Evolutionary conservation across 2,888 invertebrate genomes (phyloP).

Genomic region (Eupeodes latifasciatus): DNA sequence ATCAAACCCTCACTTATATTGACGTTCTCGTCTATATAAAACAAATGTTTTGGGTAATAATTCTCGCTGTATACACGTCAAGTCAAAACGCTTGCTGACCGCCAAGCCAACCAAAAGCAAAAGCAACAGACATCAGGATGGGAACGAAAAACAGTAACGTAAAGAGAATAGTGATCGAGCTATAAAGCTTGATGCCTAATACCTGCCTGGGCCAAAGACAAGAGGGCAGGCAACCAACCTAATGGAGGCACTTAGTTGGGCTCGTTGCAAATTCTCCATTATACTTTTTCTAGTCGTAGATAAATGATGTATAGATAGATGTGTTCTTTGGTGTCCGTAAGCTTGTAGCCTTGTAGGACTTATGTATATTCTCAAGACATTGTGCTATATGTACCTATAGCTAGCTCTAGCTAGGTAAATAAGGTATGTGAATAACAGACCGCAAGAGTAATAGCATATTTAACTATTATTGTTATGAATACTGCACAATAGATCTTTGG

Average conservation of each 20-base stretch:
- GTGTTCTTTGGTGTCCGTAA: constrained; percentile 25
- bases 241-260: constrained; percentile 73
- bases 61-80: constrained; percentile 71
- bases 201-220: constrained; percentile 27
- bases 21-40: constrained; percentile 72
- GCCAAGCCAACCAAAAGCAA: background rate
- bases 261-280: constrained; percentile 72
- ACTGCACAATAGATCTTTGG: constrained; percentile 73
- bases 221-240: constrained; percentile 57
- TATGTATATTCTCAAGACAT: background rate
- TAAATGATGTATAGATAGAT: constrained; percentile 69
- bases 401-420: background rate
- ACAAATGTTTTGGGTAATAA: constrained; percentile 76
- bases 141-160: background rate
- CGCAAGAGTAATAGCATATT: constrained; percentile 75
- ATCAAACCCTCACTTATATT: constrained; percentile 50
- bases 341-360: constrained; percentile 28
- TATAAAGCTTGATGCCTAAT: no score
- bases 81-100: constrained; percentile 26
- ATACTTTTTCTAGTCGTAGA: constrained; percentile 53
- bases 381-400: background rate
- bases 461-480: constrained; percentile 76
- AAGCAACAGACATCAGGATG: background rate
- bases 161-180: no score
- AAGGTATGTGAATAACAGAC: constrained; percentile 42